Base-by-base conservation (phyloP, 2,797 vertebrate species). In the Labeo calbasu region DNA sequence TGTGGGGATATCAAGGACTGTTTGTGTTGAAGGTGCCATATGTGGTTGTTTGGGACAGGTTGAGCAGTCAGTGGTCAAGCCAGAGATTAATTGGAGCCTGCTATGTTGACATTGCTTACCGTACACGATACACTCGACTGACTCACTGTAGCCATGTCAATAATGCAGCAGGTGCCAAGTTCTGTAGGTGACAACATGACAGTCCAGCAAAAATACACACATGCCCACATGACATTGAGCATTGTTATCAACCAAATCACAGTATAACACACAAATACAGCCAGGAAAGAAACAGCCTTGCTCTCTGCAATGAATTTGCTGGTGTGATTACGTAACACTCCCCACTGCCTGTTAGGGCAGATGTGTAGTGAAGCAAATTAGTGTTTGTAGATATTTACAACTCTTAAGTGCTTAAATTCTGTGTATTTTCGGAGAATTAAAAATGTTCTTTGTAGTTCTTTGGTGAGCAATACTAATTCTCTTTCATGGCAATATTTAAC, bases 121-220 rank as follows among this genome's bases (percentile, higher is more conserved):
- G 23, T 72, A 79, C 68, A 79, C 19, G 9, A 46, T 40, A 78
- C 84, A 69, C 70, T 68, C 40, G 15, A 55, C 55, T 69, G 69
- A 59, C 48, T 82, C 28, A 17, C n/a, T 51, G n/a, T 46, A 21
- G 53, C 71, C 57, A 28, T 66, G 77, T 82, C 70, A 79, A 79
- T 83, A 86, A 83, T 83, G 50, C 55, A 86, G 76, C 81, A 86
- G 68, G 81, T 86, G 85, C 61, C 68, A 69, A 23, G 53, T 50
- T 40, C 76, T 17, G 59, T 66, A 69, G 85, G 80, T 82, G 68
- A 73, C 40, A 28, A 51, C 12, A 59, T 81, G 57, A 83, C 81
- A 28, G 17, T 71, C 66, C 66, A 51, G 36, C 73, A 78, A 25
- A 57, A 75, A 66, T n/a, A 82, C n/a, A 68, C 36, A 73, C 21